Base-by-base conservation (phyloP, 2,113 vertebrate genomes). In the Brachyistius frenatus region DNA sequence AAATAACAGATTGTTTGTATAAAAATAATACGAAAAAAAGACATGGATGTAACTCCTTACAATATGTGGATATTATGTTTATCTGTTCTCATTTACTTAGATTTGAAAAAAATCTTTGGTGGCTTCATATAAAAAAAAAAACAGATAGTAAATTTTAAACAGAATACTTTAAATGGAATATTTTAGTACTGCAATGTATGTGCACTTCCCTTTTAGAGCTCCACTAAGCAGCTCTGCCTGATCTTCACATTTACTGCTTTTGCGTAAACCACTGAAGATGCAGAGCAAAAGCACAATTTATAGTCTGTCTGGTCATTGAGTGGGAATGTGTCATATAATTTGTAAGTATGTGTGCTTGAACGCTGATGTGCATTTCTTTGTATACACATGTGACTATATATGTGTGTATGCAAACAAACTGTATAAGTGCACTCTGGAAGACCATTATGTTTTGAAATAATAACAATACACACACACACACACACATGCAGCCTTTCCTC, bases 391-490 rank as follows among this genome's bases (percentile, higher is more conserved):
- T 49, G n/a, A 55, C 44, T 44, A 33, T n/a, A 9, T 1, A 14
- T 44, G 63, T 61, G 44, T 16, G 41, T 23, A 7, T 35, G 50
- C 71, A 76, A 85, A 33, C 53, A 74, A 54, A 14, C 46, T 35
- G 89, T 90, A 89, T 10, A 41, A 72, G 23, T 15, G 36, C 8
- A 36, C 95, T 90, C 90, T 94, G 92, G 91, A 93, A 92, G 93
- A 93, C 93, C 78, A 86, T 95, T 93, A 91, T 88, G 90, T 79
- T 91, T 91, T 91, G 76, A 87, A 92, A 93, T 83, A 88, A 83
- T 79, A 92, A 92, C 93, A 66, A 88, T 56, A 79, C 78, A 76
- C 67, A 73, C 90, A 46, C 44, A 46, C 31, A 31, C 67, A 58
- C 55, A 47, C 47, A 72, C 46, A 39, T 7, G 36, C 53, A 88